Percentiles rank a stretch among this genome's conserved stretches.
These are phyloP conservation scores for Sphecodes monilicornis DNA, from an alignment of 2,888 invertebrate species.

Conservation along the genomic window DNA sequence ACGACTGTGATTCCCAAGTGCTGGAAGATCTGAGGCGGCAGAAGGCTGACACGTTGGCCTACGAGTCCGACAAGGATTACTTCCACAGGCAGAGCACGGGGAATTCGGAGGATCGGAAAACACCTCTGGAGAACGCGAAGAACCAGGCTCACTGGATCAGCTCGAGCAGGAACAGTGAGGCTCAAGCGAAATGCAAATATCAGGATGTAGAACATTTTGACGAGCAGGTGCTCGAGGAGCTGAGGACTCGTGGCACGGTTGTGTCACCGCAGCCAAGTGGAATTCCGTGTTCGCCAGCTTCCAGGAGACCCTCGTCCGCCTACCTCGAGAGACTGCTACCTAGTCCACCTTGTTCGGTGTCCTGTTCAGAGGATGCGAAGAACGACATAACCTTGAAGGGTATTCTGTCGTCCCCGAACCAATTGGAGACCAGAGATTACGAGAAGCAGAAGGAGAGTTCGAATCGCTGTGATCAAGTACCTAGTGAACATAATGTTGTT, in stretches of 20 bases:
- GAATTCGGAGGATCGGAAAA: conserved; percentile 50
- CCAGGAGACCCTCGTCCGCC: conserved; percentile 74
- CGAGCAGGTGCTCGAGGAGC: conserved; percentile 87
- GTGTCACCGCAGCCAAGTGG: conserved; percentile 90
- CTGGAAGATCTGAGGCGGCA: conserved; percentile 71
- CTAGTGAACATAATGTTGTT: conserved; percentile 24
- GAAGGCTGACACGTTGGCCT: conserved; percentile 62
- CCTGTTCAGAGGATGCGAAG: conserved; percentile 90
- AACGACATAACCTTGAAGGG: conserved; percentile 83
- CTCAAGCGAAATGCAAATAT: conserved; percentile 74
- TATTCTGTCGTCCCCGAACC: conserved; percentile 72
- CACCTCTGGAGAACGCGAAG: conserved; percentile 54
- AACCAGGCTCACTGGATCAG: conserved; percentile 53
- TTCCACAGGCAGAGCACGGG: conserved; percentile 21
- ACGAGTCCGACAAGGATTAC: conserved; percentile 54
- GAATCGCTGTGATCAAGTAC: conserved; percentile 54
- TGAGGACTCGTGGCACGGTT: conserved; percentile 86
- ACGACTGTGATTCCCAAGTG: conserved; percentile 77
- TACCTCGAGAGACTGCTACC: conserved; percentile 88
- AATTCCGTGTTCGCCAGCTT: conserved; percentile 85
- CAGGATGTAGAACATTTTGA: conserved; percentile 83
- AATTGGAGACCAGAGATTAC: conserved; percentile 60
- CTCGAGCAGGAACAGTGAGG: conserved; percentile 73
- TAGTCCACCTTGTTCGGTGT: conserved; percentile 88
- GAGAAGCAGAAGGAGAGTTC: conserved; percentile 65